Base-by-base conservation (phyloP, 2,797 vertebrate genomes). In the Onychomys torridus region DNA sequence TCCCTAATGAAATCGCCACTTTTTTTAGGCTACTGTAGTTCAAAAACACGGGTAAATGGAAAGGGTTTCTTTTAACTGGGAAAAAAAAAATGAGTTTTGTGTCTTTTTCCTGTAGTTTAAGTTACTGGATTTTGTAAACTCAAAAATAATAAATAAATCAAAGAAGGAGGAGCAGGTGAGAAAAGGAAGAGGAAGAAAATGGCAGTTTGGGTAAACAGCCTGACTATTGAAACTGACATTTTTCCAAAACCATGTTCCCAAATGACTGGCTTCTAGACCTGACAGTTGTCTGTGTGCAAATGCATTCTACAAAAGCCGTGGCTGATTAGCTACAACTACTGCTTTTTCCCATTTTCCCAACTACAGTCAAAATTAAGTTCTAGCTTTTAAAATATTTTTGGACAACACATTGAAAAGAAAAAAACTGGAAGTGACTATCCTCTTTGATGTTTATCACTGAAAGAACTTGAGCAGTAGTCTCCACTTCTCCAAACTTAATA, bases 211-310 rank as follows among this genome's bases (percentile, higher is more conserved):
- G 87, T 61, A 94, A 96, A 95, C 91, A 92, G 90, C 65, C 87
- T 93, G 37, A 95, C 67, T 96, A 94, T 97, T 97, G 96, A 95
- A 97, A 87, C 77, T 95, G 95, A 89, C 81, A 87, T 94, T 89
- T 95, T 96, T 87, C 82, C 82, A 96, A 96, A 97, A 95, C 84
- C 75, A 61, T 92, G 82, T 92, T 96, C 95, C 92, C 78, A 93
- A 96, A 89, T 76, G 85, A 92, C 59, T 88, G 84, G 86, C 77
- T 96, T 96, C 89, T 89, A 92, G 92, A 88, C 55, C 88, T 96
- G 59, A 69, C 4, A 1, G 95, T 92, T 94, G 90, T 97, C 91
- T 90, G 71, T 91, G 49, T 84, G 55, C 91, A 91, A 95, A 94
- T 95, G 95, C 61, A 49, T 87, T 91, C 95, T 94, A 82, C 91